Evolutionary conservation across 2,113 vertebrate species (phyloP), one percentile per base, ranked within the genome.

Genomic region (Cricetomys ansorgei): DNA sequence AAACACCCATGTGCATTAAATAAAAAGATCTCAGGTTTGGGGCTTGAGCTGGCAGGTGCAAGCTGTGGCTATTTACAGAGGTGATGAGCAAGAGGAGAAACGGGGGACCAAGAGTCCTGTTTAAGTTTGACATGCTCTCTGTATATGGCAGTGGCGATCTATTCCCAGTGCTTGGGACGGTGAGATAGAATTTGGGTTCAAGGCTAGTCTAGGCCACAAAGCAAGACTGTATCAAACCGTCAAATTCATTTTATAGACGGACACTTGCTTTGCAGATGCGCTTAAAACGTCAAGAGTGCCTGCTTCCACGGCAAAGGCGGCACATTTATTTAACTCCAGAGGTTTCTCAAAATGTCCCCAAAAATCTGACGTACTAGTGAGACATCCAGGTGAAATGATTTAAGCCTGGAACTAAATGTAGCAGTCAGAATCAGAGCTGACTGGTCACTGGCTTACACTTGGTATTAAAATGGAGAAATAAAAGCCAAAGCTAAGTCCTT

Each of bases 361-460:
- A 65, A 93, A 88, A 55, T 84, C 57, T 85, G 76, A 85, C 40
- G 43, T 88, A 62, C 12, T 43, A 73, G 50, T 64, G 34, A 77
- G 48, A 83, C 5, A 84, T 50, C 77, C 55, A 67, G 45, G 62
- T 83, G 53, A 53, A 81, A 81, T 43, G 25, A 43, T 25, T 25
- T 62, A 89, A 57, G 62, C 84, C 48, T 72, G n/a, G 76, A 91
- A 94, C 90, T 89, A 80, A 84, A 53, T 45, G 37, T 7, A 62
- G 13, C 84, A 75, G 73, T 64, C 84, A 94, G 81, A 57, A 31
- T 83, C 8, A 50, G 45, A 16, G 25, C 75, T 92, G 45, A 91
- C 1, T 37, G 7, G 25, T 40, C 23, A n/a, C 90, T 62, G 48
- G 7, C 43, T 92, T 59, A 50, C 7, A 92, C 25, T 13, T 62